Evolutionary conservation across 2,888 invertebrate genomes (phyloP).

Genomic region (Catocala nupta): DNA sequence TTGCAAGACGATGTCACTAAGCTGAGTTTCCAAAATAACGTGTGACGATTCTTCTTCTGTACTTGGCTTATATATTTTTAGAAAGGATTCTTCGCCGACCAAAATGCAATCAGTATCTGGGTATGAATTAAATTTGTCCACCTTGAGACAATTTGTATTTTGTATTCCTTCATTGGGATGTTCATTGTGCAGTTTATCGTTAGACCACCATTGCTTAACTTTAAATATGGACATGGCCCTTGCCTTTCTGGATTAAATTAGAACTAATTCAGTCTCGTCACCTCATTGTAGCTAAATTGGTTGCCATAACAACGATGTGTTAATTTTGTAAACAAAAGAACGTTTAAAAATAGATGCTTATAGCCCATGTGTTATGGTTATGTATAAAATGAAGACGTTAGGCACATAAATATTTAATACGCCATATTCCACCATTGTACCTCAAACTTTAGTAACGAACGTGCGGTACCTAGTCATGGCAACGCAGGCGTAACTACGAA

Average conservation of each 20-base stretch:
- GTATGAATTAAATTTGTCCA: conserved; percentile 93
- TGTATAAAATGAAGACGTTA: too few species aligned
- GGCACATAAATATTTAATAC: too few species aligned
- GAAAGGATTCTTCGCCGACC: conserved; percentile 72
- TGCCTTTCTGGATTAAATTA: neutral
- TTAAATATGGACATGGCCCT: conserved; percentile 96
- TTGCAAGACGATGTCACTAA: conserved; percentile 92
- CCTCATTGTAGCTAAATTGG: conserved; percentile 13
- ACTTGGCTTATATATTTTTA: conserved; percentile 77
- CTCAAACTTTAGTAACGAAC: too few species aligned
- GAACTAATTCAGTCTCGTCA: conserved; percentile 2
- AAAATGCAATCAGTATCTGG: conserved; percentile 93
- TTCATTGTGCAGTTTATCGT: conserved; percentile 88
- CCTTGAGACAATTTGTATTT: conserved; percentile 89
- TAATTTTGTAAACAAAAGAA: conserved; percentile 24
- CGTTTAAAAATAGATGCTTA: neutral
- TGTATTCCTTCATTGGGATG: conserved; percentile 84
- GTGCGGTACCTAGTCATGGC: too few species aligned
- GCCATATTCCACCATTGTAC: too few species aligned
- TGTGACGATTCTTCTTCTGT: conserved; percentile 86
- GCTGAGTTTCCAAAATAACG: conserved; percentile 92
- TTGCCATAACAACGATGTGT: conserved; percentile 34
- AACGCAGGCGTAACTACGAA: too few species aligned
- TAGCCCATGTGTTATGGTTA: neutral
- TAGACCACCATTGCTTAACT: conserved; percentile 95